Evolutionary conservation across 2,888 invertebrate species (phyloP), one percentile per base, ranked within the genome.

Genomic region (Pemphredon lugubris): DNA sequence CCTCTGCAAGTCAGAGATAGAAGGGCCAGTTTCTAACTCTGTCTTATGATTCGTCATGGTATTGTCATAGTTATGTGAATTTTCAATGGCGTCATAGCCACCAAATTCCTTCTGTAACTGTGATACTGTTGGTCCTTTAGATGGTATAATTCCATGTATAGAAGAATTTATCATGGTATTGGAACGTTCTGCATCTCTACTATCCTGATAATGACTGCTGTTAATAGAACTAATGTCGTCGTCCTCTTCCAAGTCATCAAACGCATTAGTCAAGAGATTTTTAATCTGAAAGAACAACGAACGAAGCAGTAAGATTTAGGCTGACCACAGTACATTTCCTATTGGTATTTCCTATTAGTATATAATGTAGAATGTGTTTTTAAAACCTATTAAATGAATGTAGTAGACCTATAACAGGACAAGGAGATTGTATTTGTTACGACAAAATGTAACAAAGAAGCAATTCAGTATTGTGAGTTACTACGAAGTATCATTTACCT

Each of bases 201-300:
- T 84, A 16, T 87, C 83, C 11, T 83, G 83, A 67, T 81, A 82
- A 66, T 81, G 83, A 75, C 86, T 88, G 81, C 92, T 91, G 84
- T 93, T 91, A 44, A 93, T 91, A 11, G 93, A 93, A 63, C 93
- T 92, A 65, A 92, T 92, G 37, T 91, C 92, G 73, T 94, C 93
- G 74, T 94, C 93, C 66, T 93, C 93, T 63, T 91, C 90, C 40
- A 95, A 91, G 84, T 94, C 94, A 77, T 93, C 93, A 84, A 95
- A 93, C n/a, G 92, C 94, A 86, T 93, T 93, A 70, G 91, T 92
- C 58, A 95, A 87, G 69, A 94, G 90, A 83, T 93, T 91, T 77
- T 93, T 91, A 32, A 95, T 88, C 95, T 95, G 82, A 61, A 77
- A 72, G 0, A 14, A 47, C 55, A 2, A 30, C 14, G 26, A 48